phyloP scores from a whole-genome alignment of 2,113 vertebrate genomes.

The Caracal caracal region DNA sequence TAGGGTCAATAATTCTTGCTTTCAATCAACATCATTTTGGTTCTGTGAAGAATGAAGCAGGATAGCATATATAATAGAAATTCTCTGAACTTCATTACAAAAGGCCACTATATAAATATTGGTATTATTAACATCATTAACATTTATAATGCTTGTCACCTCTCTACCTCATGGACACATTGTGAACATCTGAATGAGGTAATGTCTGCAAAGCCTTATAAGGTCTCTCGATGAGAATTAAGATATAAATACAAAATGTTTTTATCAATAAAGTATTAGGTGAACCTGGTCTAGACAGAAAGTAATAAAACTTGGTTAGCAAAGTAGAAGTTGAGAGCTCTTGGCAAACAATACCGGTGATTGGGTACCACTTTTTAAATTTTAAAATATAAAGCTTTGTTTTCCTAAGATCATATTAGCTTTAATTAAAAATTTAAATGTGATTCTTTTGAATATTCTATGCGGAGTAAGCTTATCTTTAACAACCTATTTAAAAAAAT shows the following conservation, averaged over 20 bases:
- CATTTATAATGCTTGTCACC: constrained; percentile 39
- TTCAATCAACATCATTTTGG: not conserved
- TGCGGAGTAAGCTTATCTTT: not conserved
- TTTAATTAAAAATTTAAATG: constrained; percentile 21
- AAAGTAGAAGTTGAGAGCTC: not conserved
- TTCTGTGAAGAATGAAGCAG: not conserved
- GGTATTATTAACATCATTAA: constrained; percentile 36
- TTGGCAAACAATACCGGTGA: not conserved
- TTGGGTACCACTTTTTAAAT: not conserved
- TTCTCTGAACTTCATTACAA: not conserved
- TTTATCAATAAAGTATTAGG: constrained; percentile 63
- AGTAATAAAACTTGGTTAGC: constrained; percentile 49
- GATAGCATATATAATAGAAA: not conserved
- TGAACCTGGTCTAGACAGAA: constrained; percentile 62
- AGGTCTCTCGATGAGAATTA: constrained; percentile 39
- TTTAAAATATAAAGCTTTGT: not conserved
- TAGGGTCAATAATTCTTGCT: not conserved
- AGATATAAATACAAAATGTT: constrained; percentile 59
- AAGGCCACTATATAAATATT: constrained; percentile 10
- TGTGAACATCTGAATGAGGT: constrained; percentile 66
- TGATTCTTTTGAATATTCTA: not conserved
- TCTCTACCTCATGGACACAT: constrained; percentile 23
- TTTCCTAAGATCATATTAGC: not conserved
- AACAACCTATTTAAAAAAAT: not conserved
- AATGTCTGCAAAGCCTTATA: constrained; percentile 60